Conservation (phyloP, 2,888 invertebrate species). For the Leucozona laternaria region DNA sequence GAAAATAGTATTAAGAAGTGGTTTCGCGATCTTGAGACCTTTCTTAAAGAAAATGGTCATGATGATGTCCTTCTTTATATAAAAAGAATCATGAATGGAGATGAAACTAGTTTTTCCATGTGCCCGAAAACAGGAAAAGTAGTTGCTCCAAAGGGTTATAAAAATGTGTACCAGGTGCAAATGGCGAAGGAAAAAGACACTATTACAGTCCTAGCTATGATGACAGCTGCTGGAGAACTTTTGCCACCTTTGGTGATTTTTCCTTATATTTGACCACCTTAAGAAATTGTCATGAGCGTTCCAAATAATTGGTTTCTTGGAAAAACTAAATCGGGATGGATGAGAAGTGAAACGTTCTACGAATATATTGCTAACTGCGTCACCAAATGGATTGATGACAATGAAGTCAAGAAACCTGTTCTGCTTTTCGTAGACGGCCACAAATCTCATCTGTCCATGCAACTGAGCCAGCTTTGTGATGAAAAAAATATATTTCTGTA, state of each 20-base stretch:
- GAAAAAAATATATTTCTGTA: no score
- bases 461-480: no score
- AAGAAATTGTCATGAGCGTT: slow-evolving; percentile 7
- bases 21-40: no score
- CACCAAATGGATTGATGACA: no score
- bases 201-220: neutral
- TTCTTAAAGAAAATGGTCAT: neutral
- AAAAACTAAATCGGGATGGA: slow-evolving; percentile 3
- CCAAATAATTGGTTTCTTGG: slow-evolving; percentile 5
- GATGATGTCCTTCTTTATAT: neutral
- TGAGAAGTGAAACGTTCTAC: slow-evolving; percentile 18
- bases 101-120: slow-evolving; percentile 5
- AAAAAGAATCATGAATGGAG: slow-evolving; percentile 10
- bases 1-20: neutral
- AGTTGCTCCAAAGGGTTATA: slow-evolving; percentile 41
- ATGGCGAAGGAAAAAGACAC: slow-evolving; percentile 23
- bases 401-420: no score
- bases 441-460: no score
- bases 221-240: slow-evolving; percentile 18
- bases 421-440: no score
- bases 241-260: slow-evolving; percentile 18
- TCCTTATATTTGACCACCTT: slow-evolving; percentile 17
- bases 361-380: slow-evolving; percentile 33
- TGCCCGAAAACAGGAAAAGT: slow-evolving; percentile 65
- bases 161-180: neutral